Conservation (phyloP, 2,888 invertebrate species). For the Halictus quadricinctus region DNA sequence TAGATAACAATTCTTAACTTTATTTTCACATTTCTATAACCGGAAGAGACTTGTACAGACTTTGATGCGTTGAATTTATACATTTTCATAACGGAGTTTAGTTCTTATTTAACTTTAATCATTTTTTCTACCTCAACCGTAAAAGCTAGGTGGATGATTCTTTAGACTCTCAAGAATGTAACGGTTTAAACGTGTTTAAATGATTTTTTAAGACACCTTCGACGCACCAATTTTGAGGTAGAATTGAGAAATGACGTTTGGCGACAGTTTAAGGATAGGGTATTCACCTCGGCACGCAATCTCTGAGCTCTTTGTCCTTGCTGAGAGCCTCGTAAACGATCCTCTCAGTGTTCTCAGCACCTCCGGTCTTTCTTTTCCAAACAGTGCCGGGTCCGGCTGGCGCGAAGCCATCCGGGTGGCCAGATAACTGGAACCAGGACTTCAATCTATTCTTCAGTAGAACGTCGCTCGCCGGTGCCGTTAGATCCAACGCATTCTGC, state of each 20-base stretch:
- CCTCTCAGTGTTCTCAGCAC: conserved; percentile 89
- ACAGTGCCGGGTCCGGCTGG: conserved; percentile 97
- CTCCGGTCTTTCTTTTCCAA: conserved; percentile 92
- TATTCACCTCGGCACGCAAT: conserved; percentile 88
- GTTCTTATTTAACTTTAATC: background rate
- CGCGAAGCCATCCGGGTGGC: conserved; percentile 95
- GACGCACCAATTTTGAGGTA: too few relatives aligned
- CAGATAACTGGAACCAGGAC: conserved; percentile 95
- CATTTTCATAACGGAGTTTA: too few relatives aligned
- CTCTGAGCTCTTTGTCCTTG: conserved; percentile 88
- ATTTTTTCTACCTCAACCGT: background rate
- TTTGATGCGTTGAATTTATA: background rate
- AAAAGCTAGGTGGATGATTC: too few relatives aligned
- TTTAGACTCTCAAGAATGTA: too few relatives aligned
- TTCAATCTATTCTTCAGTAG: conserved; percentile 87
- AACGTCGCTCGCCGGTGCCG: conserved; percentile 94
- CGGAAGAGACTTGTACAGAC: background rate
- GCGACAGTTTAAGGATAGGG: background rate
- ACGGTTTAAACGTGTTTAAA: too few relatives aligned
- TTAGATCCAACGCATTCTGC: conserved; percentile 95
- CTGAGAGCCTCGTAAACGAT: conserved; percentile 91
- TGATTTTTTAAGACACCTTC: too few relatives aligned
- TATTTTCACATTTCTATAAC: background rate
- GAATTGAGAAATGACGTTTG: background rate
- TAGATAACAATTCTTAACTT: background rate